Evolutionary conservation across 1,140 invertebrate species (phyloP).

Genomic region (Hydropsyche tenuis): DNA sequence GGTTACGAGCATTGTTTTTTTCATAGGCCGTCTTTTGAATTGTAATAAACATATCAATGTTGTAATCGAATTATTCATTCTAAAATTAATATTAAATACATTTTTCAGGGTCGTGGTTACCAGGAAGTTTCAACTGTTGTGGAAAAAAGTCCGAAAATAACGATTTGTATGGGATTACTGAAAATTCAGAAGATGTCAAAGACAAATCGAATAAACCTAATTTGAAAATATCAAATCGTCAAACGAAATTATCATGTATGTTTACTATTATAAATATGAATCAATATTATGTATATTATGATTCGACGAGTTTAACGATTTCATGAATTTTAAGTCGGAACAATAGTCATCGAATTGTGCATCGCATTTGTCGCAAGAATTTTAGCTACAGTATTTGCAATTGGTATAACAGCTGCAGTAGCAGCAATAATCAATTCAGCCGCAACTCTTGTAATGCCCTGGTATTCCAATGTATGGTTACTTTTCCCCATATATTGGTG

Average conservation of each 20-base stretch:
- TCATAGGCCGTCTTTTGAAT: constrained; percentile 37
- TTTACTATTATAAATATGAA: too few relatives aligned
- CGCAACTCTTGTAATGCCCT: constrained; percentile 43
- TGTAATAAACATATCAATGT: constrained; percentile 29
- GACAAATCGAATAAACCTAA: too few relatives aligned
- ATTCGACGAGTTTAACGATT: too few relatives aligned
- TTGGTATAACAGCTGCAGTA: constrained; percentile 28
- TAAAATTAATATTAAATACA: not conserved
- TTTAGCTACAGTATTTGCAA: constrained; percentile 24
- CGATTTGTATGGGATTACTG: too few relatives aligned
- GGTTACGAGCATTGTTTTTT: constrained; percentile 35
- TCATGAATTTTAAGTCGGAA: not conserved
- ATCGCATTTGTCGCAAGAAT: not conserved
- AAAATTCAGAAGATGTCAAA: too few relatives aligned
- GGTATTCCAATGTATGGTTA: constrained; percentile 41
- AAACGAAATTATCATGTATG: too few relatives aligned
- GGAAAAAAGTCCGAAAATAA: not conserved
- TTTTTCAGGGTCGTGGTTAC: not conserved
- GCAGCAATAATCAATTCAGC: constrained; percentile 29
- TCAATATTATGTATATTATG: not conserved
- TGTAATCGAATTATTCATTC: not conserved
- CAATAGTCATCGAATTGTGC: not conserved
- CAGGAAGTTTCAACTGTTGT: not conserved
- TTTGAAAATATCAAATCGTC: too few relatives aligned
- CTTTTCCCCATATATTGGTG: constrained; percentile 47